phyloP scores from a whole-genome alignment of 2,797 vertebrate species.

The Dendrocincla fuliginosa region DNA sequence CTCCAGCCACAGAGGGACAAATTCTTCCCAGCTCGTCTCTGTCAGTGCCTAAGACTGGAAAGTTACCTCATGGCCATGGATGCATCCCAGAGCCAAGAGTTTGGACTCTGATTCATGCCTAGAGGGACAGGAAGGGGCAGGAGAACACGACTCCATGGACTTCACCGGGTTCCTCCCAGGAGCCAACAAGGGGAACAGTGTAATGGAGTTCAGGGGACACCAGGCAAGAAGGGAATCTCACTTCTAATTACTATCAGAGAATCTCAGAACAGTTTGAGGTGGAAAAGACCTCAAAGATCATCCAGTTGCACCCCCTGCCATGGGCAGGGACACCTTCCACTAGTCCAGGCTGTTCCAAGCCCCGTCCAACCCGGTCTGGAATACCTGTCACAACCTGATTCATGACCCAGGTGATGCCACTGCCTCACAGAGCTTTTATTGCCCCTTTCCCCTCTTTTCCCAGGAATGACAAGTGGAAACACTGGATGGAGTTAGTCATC shows the following conservation, averaged over 20 bases:
- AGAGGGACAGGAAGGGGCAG: background rate
- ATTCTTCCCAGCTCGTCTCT: conserved; percentile 29
- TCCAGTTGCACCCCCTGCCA: background rate
- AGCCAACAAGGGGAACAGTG: background rate
- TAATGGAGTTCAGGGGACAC: background rate
- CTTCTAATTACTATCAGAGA: background rate
- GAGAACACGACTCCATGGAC: background rate
- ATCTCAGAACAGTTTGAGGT: background rate
- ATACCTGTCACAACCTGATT: background rate
- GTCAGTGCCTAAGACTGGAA: conserved; percentile 14
- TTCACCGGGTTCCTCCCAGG: background rate
- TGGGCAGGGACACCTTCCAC: rapidly evolving
- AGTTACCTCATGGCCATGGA: conserved; percentile 40
- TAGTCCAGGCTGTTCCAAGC: rapidly evolving
- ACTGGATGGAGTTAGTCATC: background rate
- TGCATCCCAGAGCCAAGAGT: background rate
- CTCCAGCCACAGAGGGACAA: conserved; percentile 18
- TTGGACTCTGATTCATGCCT: background rate
- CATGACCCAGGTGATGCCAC: background rate
- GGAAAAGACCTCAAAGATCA: background rate
- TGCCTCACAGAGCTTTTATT: background rate
- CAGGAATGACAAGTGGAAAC: background rate
- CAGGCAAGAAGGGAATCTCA: background rate
- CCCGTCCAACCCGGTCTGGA: background rate
- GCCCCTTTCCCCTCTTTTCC: background rate